Evolutionary conservation across 2,888 invertebrate species (phyloP).

Genomic region (Drosophila longiperda): DNA sequence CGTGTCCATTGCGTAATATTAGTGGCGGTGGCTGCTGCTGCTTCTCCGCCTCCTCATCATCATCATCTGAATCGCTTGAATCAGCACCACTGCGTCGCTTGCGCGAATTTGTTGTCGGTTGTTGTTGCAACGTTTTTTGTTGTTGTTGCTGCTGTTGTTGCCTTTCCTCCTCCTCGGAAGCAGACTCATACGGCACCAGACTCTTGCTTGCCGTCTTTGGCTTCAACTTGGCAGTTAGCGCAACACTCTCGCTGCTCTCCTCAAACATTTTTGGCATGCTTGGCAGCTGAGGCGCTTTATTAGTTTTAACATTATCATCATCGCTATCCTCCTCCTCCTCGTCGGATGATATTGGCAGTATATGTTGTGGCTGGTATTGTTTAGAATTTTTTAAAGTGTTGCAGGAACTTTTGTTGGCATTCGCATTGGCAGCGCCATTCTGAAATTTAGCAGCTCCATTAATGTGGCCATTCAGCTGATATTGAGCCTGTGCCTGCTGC

Average conservation of each 20-base stretch:
- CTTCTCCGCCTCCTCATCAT: constrained; percentile 32
- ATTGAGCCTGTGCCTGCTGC: constrained; percentile 28
- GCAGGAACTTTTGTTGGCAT: constrained; percentile 80
- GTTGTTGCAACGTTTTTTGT: constrained; percentile 16
- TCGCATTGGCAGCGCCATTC: constrained; percentile 68
- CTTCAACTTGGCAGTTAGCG: constrained; percentile 59
- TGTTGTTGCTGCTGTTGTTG: constrained; percentile 26
- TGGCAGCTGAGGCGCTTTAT: constrained; percentile 78
- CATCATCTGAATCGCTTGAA: constrained; percentile 62
- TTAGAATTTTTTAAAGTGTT: constrained; percentile 50
- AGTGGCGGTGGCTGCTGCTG: constrained; percentile 18
- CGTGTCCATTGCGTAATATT: constrained; percentile 56
- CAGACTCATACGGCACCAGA: constrained; percentile 88
- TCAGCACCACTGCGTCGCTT: constrained; percentile 69
- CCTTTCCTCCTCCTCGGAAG: constrained; percentile 85
- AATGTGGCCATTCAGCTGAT: constrained; percentile 66
- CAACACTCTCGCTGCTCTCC: constrained; percentile 36
- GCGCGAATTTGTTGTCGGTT: constrained; percentile 50
- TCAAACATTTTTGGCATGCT: constrained; percentile 83
- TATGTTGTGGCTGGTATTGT: constrained; percentile 44
- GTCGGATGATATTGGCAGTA: constrained; percentile 72
- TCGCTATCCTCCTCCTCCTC: constrained; percentile 59
- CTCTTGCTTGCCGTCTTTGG: constrained; percentile 78
- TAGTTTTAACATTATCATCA: constrained; percentile 62
- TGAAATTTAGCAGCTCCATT: constrained; percentile 73